These are phyloP conservation scores for Leptinotarsa juncta DNA, from an alignment of 2,888 invertebrate species.

Conservation along the genomic window DNA sequence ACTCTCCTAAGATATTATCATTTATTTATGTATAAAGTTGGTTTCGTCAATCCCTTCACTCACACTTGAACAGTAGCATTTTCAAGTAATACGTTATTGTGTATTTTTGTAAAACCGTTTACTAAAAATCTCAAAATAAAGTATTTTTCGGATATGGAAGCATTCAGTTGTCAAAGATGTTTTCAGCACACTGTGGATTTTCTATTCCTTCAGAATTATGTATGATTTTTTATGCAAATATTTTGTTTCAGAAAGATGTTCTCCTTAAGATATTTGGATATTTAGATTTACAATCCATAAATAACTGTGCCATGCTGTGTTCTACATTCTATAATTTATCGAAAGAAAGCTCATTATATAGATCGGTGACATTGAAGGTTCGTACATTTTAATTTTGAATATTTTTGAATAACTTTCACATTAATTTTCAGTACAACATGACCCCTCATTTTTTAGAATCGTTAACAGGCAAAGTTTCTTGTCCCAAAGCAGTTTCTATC, in stretches of 20 bases:
- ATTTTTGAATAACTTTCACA: not conserved
- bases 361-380: constrained; percentile 54
- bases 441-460: constrained; percentile 53
- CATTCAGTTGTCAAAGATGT: too few species aligned
- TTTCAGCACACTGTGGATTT: too few species aligned
- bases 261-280: constrained; percentile 54
- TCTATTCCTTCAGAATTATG: too few species aligned
- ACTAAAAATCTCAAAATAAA: too few species aligned
- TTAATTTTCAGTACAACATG: constrained; percentile 54
- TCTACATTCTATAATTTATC: constrained; percentile 54
- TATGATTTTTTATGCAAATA: too few species aligned
- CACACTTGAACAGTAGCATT: too few species aligned
- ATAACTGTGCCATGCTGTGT: constrained; percentile 54
- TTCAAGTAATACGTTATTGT: too few species aligned
- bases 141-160: too few species aligned
- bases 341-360: constrained; percentile 53
- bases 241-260: constrained; percentile 51
- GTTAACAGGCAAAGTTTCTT: constrained; percentile 53
- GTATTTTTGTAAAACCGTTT: too few species aligned
- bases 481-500: constrained; percentile 51
- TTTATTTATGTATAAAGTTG: too few species aligned
- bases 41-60: too few species aligned
- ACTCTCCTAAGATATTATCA: too few species aligned
- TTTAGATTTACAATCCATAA: constrained; percentile 54
- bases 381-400: constrained; percentile 42